Base-by-base conservation (phyloP, 2,797 vertebrate species). In the Rhinatrema bivittatum region DNA sequence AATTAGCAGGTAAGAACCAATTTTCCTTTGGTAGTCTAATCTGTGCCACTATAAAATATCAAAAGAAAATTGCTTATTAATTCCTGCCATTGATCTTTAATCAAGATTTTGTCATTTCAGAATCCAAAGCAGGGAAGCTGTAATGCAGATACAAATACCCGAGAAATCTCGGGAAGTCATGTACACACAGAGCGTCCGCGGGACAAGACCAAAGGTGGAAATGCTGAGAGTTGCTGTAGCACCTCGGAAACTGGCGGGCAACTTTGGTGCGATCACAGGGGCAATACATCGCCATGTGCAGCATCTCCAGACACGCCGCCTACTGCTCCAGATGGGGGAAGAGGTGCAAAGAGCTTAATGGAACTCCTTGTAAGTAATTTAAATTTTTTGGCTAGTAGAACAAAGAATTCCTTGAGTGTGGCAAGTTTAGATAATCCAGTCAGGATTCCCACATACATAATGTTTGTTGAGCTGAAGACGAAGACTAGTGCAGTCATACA, bases 331-430 rank as follows among this genome's bases (percentile, higher is more conserved):
- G 81, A 83, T 44, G 61, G 70, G 6, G 80, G 79, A 64, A 81
- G 73, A 71, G 74, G 79, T 64, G 63, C 70, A 60, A 91, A 90
- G 65, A 95, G 85, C 70, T 86, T 97, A 56, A 81, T 79, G 67
- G 89, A 95, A 70, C 87, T 96, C 50, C 87, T 97, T 68, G 95
- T 98, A 66, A 90, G 92, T 91, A 52, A 34, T 30, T 16, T 16
- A 15, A 6, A 5, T 7, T 27, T 20, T 40, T 14, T 15, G 9
- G 13, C 6, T 8, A 14, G 9, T 13, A 14, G n/a, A 9, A 14
- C 13, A 25, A 5, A n/a, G 3, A 24, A 36, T 20, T 16, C 9
- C 31, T 11, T 19, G 8, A 4, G 19, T 21, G 10, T 26, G 23
- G 14, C n/a, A 15, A 35, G n/a, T n/a, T n/a, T n/a, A n/a, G n/a